A percentile compares a stretch with the other conserved stretches of the same genome.
Evolutionary conservation across 1,140 invertebrate genomes (phyloP).

Genomic region (Atta colombica): DNA sequence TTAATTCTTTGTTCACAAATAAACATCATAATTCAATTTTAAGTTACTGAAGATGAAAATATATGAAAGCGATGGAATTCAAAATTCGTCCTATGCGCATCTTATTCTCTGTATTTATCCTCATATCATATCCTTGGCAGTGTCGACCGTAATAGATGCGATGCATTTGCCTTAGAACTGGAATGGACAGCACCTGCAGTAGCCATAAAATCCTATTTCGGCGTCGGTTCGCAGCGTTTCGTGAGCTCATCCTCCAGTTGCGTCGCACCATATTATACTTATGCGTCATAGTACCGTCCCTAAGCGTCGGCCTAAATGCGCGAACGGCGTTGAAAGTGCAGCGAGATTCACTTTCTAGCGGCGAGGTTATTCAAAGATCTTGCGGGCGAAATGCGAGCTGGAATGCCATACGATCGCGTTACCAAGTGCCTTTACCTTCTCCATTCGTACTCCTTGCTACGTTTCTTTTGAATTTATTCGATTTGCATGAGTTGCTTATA

Average conservation of each 20-base stretch:
- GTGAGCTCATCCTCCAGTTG: slow-evolving; percentile 49
- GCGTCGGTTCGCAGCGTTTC: neutral
- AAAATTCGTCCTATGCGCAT: neutral
- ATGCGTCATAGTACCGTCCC: slow-evolving; percentile 39
- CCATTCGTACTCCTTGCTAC: neutral
- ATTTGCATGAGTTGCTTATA: neutral
- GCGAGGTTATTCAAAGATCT: slow-evolving; percentile 47
- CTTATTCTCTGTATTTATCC: neutral
- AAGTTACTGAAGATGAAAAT: neutral
- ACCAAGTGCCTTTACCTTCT: neutral
- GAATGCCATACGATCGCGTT: neutral
- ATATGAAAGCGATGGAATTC: too few relatives aligned
- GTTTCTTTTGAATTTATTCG: neutral
- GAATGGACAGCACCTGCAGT: slow-evolving; percentile 37
- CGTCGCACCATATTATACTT: neutral
- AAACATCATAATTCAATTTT: neutral
- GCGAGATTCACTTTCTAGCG: slow-evolving; percentile 52
- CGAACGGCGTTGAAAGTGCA: slow-evolving; percentile 16
- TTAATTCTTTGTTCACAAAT: too few relatives aligned
- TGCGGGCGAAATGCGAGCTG: slow-evolving; percentile 13
- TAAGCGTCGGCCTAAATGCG: slow-evolving; percentile 2
- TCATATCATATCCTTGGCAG: neutral
- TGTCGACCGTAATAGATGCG: neutral
- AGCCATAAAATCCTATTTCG: slow-evolving; percentile 50
- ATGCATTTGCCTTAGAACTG: slow-evolving; percentile 29